Base-by-base conservation (phyloP, 2,113 vertebrate genomes). In the Oophaga pumilio region DNA sequence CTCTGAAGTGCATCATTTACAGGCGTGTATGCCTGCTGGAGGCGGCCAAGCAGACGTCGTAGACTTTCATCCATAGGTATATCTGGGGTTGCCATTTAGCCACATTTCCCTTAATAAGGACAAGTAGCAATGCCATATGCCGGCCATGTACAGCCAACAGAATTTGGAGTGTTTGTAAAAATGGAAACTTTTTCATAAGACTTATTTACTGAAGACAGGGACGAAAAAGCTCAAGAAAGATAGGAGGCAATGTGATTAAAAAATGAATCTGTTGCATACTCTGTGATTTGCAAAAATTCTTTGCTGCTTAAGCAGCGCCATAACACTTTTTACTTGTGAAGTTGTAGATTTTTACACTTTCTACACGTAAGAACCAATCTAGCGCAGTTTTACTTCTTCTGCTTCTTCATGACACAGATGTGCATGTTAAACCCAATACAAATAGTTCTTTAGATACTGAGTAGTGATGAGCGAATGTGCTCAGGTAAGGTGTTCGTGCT, bases 341-440 rank as follows among this genome's bases (percentile, higher is more conserved):
- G 49, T 76, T 73, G 64, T 24, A 87, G 62, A 53, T n/a, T 73
- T 88, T 83, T 83, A 82, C 87, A 88, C 87, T 60, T 88, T 53
- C 56, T 10, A 88, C 56, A 64, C 64, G 87, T 56, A 60, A 88
- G 80, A 83, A 76, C 83, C 80, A 88, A 66, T 83, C 66, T 66
- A 83, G 83, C 83, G 22, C 87, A 76, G 66, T 76, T 60, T 83
- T 68, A 33, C 43, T 87, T 82, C 68, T 82, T 20, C 8, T 52
- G 14, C n/a, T 14, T 59, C 10, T 43, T 83, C 77, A 84, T 88
- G 28, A 83, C 60, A 82, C n/a, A 33, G 43, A 2, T 64, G 62
- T 59, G 57, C 26, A 9, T 50, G 8, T 33, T 82, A 64, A 50
- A 8, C 22, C 33, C 49, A 50, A 64, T 82, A 3, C 66, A 43